Conservation (phyloP, 2,797 vertebrate species). For the Lacerta bilineata region DNA sequence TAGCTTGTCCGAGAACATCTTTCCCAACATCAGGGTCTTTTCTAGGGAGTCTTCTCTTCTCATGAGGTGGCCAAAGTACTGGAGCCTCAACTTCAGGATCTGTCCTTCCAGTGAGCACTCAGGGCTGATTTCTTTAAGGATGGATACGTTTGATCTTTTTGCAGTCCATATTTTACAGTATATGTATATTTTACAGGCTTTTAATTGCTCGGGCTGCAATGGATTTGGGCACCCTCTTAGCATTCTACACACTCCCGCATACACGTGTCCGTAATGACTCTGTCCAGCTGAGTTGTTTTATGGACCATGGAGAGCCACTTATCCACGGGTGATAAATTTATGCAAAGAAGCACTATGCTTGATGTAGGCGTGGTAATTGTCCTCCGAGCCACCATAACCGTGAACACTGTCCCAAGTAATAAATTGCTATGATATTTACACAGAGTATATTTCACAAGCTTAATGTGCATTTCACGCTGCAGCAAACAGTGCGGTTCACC, state of each 20-base stretch:
- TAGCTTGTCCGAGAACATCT: too few relatives aligned
- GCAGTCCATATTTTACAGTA: too few relatives aligned
- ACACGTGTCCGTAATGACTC: background rate
- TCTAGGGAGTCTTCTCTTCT: too few relatives aligned
- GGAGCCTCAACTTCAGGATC: too few relatives aligned
- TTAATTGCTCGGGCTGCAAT: background rate
- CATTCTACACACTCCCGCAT: background rate
- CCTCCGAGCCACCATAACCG: background rate
- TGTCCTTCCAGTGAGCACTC: too few relatives aligned
- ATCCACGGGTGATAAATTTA: background rate
- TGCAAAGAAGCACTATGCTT: background rate
- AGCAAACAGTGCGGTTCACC: background rate
- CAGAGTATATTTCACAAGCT: slow-evolving; percentile 27
- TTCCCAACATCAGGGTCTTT: too few relatives aligned
- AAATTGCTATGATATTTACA: slow-evolving; percentile 9
- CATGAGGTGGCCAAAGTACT: too few relatives aligned
- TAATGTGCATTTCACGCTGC: background rate
- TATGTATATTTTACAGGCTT: background rate
- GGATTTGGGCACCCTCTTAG: background rate
- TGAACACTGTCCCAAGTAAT: background rate
- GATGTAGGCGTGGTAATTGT: background rate
- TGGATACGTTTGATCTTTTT: too few relatives aligned
- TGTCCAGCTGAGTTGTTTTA: slow-evolving; percentile 5
- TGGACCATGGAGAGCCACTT: slow-evolving; percentile 1
- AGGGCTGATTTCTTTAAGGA: too few relatives aligned